Conservation (phyloP, 2,888 invertebrate species). For the Acutogordius australiensis region DNA sequence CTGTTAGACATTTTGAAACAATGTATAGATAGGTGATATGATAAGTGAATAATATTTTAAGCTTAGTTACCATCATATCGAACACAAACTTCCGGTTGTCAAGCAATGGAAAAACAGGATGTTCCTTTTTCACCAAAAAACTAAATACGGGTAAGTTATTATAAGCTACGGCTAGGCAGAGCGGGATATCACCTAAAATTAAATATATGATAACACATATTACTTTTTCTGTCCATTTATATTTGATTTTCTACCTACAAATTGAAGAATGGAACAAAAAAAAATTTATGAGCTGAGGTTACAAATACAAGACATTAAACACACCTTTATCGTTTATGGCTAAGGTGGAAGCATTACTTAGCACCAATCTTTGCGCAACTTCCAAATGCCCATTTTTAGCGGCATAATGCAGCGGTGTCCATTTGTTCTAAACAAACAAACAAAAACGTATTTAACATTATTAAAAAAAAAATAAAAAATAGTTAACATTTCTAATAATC, state of each 20-base stretch:
- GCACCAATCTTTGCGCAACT: slow-evolving; percentile 68
- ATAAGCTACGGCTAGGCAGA: slow-evolving; percentile 90
- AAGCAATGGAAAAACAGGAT: slow-evolving; percentile 64
- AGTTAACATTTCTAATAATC: too few species aligned
- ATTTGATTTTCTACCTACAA: too few species aligned
- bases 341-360: slow-evolving; percentile 65
- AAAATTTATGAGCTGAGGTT: too few species aligned
- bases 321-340: slow-evolving; percentile 15
- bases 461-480: too few species aligned
- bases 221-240: too few species aligned
- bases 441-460: too few species aligned
- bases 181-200: slow-evolving; percentile 50
- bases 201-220: not conserved
- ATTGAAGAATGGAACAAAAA: too few species aligned
- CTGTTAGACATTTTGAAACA: too few species aligned
- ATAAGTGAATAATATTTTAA: too few species aligned
- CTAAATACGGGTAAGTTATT: slow-evolving; percentile 80
- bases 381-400: slow-evolving; percentile 71
- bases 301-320: too few species aligned
- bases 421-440: slow-evolving; percentile 51
- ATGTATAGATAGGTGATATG: too few species aligned
- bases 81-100: slow-evolving; percentile 89
- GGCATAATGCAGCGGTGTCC: slow-evolving; percentile 77
- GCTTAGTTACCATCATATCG: slow-evolving; percentile 87
- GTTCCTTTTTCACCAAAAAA: slow-evolving; percentile 81